Evolutionary conservation across 2,113 vertebrate genomes (phyloP), one percentile per base, ranked within the genome.

Genomic region (Gymnarchus niloticus): DNA sequence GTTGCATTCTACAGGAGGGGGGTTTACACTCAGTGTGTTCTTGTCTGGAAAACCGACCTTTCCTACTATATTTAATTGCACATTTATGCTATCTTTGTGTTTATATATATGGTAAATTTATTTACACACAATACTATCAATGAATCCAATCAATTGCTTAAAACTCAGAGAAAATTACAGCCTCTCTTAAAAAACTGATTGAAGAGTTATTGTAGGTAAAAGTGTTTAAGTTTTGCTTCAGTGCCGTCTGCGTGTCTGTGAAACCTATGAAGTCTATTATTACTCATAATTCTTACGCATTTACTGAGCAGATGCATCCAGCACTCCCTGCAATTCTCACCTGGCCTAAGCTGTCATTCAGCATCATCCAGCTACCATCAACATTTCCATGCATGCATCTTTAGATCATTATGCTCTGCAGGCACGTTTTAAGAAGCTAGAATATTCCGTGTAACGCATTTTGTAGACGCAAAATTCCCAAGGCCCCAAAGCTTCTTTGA

Each of bases 111-210:
- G n/a, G 17, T 77, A 23, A 41, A 21, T 46, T 9, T 6, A 48
- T 46, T 77, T 17, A 37, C 19, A 48, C 73, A 77, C 41, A 46
- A 33, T 46, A 21, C 37, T 78, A n/a, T n/a, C 76, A 78, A 46
- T 48, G 46, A 78, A 78, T 48, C 37, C 17, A 21, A 17, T 48
- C 17, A 7, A 48, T 17, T 23, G n/a, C 25, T 33, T 8, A 65
- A 65, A 82, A 25, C n/a, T 17, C 80, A 17, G 49, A 25, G 46
- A 78, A 52, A 81, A 81, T 81, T 49, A 54, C 49, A 82, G 80
- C 51, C 25, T 54, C 0, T 23, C 51, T 54, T 54, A 51, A 82
- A 54, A 51, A 17, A 54, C 51, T 54, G 49, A 82, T 82, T 54
- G 28, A 82, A 82, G 51, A 48, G 49, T 51, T n/a, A 6, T 65